These are phyloP conservation scores for Sinosuthora webbiana DNA, from an alignment of 2,113 vertebrate species.

Conservation along the genomic window DNA sequence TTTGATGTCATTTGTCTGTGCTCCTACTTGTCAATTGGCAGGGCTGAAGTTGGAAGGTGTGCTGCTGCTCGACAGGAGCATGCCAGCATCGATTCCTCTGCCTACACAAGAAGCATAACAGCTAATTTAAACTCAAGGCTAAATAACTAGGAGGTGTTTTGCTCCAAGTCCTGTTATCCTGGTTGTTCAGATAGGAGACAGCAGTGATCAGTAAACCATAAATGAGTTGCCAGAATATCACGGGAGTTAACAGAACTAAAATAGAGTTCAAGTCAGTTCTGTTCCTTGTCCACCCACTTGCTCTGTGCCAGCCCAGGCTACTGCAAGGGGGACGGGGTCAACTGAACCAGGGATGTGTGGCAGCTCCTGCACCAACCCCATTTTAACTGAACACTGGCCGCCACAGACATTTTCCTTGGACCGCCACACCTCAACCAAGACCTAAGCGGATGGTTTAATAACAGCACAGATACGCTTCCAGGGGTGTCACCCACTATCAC, in stretches of 20 bases:
- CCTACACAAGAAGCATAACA: background rate
- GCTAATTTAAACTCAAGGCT: background rate
- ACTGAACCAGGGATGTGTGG: background rate
- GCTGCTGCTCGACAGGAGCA: background rate
- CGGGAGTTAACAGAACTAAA: background rate
- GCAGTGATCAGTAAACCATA: background rate
- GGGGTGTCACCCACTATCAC: fast-evolving
- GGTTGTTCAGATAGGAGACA: background rate
- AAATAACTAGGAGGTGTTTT: background rate
- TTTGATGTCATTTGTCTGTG: background rate
- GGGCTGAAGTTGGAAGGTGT: background rate
- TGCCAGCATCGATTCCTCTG: background rate
- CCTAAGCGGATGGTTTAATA: fast-evolving
- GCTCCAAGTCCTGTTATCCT: background rate
- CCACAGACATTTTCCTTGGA: fast-evolving
- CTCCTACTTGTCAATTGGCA: background rate
- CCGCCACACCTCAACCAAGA: background rate
- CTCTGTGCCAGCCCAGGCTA: background rate
- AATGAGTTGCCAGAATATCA: fast-evolving
- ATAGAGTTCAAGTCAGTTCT: background rate
- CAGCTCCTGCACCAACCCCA: background rate
- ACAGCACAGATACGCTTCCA: background rate
- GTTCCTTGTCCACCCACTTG: fast-evolving
- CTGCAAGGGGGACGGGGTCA: background rate
- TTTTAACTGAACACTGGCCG: background rate